phyloP scores from a whole-genome alignment of 2,113 vertebrate genomes.

The Colossoma macropomum region DNA sequence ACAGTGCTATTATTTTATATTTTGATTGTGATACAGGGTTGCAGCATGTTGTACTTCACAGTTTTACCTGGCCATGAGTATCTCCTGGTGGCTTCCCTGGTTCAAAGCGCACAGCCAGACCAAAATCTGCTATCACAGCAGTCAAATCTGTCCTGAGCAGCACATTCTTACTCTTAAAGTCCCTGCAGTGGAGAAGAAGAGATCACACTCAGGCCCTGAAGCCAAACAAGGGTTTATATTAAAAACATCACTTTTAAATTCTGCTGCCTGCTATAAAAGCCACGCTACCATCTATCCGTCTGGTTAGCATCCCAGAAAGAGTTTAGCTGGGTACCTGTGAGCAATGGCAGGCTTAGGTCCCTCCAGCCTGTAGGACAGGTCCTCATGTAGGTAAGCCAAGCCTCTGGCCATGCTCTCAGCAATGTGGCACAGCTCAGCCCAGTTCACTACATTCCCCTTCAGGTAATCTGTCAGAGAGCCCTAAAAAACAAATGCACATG shows the following conservation, averaged over 20 bases:
- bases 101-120: constrained; percentile 95
- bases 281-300: not conserved
- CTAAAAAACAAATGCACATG: constrained; percentile 68
- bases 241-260: not conserved
- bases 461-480: constrained; percentile 95
- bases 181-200: constrained; percentile 77
- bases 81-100: constrained; percentile 96
- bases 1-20: too few relatives aligned
- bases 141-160: constrained; percentile 92
- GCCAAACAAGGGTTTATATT: not conserved
- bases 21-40: not conserved
- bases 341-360: constrained; percentile 96
- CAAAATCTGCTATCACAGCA: constrained; percentile 94
- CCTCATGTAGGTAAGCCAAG: constrained; percentile 96
- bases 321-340: constrained; percentile 81
- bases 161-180: constrained; percentile 99
- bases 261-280: not conserved
- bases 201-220: not conserved
- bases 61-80: constrained; percentile 93
- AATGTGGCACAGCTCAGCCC: constrained; percentile 95
- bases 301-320: not conserved
- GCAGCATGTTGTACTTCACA: not conserved
- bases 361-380: constrained; percentile 91
- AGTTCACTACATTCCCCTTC: constrained; percentile 93
- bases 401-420: constrained; percentile 94